phyloP scores from a whole-genome alignment of 2,113 vertebrate species.

The Panthera leo region DNA sequence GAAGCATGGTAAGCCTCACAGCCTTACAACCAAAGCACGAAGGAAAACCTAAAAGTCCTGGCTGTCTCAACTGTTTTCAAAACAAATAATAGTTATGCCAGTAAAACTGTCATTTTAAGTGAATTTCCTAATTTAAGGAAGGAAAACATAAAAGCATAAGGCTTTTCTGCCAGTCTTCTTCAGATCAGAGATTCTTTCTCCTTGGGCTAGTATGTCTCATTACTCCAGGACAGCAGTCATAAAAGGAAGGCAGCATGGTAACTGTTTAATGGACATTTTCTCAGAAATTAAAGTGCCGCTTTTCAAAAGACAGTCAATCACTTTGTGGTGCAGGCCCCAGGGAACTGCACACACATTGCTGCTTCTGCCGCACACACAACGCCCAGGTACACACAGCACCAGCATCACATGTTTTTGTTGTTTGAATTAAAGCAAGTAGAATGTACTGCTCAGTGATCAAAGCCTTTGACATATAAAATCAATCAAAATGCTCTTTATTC shows the following conservation, averaged over 20 bases:
- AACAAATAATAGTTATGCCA: conserved; percentile 2
- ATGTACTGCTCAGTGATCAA: background rate
- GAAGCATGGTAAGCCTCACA: background rate
- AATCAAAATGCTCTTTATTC: background rate
- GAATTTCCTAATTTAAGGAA: conserved; percentile 30
- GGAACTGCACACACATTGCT: background rate
- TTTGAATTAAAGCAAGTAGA: background rate
- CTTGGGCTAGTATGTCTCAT: background rate
- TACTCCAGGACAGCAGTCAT: background rate
- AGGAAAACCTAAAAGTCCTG: conserved; percentile 27
- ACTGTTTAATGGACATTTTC: background rate
- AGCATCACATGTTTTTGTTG: background rate
- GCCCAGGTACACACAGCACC: background rate
- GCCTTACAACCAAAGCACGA: background rate
- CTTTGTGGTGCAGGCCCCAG: background rate
- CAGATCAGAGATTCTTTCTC: background rate
- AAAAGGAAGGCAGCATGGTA: background rate
- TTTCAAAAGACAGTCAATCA: background rate
- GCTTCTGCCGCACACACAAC: background rate
- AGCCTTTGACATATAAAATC: background rate
- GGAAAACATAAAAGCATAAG: background rate
- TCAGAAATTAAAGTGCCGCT: background rate
- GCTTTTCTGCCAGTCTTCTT: background rate
- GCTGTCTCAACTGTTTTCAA: background rate
- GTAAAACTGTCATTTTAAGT: conserved; percentile 34